Percentiles rank a stretch among this genome's conserved stretches.
These are phyloP conservation scores for Myotis brandtii DNA, from an alignment of 2,113 vertebrate genomes.

Conservation along the genomic window DNA sequence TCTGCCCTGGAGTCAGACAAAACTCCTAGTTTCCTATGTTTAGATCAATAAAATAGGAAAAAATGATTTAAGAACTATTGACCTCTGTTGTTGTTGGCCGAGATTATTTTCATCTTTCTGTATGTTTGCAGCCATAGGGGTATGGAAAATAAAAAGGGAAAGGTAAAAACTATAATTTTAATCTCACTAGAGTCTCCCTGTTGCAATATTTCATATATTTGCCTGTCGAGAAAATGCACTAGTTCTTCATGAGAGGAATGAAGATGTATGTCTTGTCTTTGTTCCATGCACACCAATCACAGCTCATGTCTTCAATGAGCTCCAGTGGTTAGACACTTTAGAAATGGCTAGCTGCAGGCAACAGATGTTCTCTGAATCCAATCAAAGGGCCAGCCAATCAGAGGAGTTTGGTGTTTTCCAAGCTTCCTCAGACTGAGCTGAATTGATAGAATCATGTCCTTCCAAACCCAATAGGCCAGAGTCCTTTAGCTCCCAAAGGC, in stretches of 20 bases:
- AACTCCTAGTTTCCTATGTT: background rate
- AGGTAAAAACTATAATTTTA: slow-evolving; percentile 55
- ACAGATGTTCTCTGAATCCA: slow-evolving; percentile 72
- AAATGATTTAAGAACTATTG: slow-evolving; percentile 15
- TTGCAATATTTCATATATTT: slow-evolving; percentile 28
- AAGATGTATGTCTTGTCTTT: slow-evolving; percentile 73
- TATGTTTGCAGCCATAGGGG: background rate
- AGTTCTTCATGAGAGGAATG: slow-evolving; percentile 66
- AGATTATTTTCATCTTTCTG: slow-evolving; percentile 56
- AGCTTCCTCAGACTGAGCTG: background rate
- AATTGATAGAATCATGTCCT: background rate
- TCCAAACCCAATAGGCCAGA: background rate
- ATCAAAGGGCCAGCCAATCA: slow-evolving; percentile 55
- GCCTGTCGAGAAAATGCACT: slow-evolving; percentile 66
- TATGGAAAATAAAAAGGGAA: background rate
- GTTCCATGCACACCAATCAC: slow-evolving; percentile 48
- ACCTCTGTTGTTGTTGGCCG: background rate
- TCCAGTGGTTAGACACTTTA: slow-evolving; percentile 49
- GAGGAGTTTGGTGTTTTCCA: background rate
- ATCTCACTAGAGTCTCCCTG: background rate
- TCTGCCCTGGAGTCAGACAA: slow-evolving; percentile 13
- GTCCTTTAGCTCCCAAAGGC: background rate
- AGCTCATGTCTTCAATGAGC: slow-evolving; percentile 68
- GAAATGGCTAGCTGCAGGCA: slow-evolving; percentile 74
- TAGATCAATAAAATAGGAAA: slow-evolving; percentile 33